phyloP scores from a whole-genome alignment of 1,140 invertebrate species.

The Diabrotica virgifera region DNA sequence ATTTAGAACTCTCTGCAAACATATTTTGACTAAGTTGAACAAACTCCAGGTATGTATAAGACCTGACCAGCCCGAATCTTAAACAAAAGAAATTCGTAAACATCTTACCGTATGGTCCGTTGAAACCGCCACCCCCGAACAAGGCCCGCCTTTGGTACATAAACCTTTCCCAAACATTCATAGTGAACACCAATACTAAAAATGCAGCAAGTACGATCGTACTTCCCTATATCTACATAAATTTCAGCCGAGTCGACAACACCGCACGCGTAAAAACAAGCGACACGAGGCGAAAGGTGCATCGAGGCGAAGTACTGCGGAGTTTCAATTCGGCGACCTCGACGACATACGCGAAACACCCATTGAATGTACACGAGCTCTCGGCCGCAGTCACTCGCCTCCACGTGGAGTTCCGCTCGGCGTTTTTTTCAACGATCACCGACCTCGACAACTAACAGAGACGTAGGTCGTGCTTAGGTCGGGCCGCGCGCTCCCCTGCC shows the following conservation, averaged over 20 bases:
- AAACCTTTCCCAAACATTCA: constrained; percentile 1
- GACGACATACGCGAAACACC: constrained; percentile 26
- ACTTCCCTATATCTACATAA: background rate
- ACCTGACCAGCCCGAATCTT: background rate
- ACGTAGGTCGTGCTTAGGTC: constrained; percentile 43
- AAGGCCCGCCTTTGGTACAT: background rate
- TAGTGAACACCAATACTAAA: background rate
- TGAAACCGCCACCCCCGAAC: no score
- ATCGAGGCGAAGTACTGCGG: constrained; percentile 40
- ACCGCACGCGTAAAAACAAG: constrained; percentile 23
- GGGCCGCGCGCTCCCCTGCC: background rate
- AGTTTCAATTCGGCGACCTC: constrained; percentile 24
- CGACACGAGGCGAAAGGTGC: constrained; percentile 35
- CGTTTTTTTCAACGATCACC: constrained; percentile 48
- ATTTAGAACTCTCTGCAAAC: no score
- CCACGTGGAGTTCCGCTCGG: constrained; percentile 43
- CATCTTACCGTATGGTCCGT: background rate
- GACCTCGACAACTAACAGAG: constrained; percentile 51
- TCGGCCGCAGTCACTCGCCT: constrained; percentile 46
- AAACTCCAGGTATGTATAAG: background rate
- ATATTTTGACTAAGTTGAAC: background rate
- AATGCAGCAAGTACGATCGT: background rate
- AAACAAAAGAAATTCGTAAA: background rate
- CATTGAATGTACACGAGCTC: constrained; percentile 35
- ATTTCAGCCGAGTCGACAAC: constrained; percentile 12